Evolutionary conservation across 2,888 invertebrate genomes (phyloP), one percentile per base, ranked within the genome.

Genomic region (Polyploca ridens): DNA sequence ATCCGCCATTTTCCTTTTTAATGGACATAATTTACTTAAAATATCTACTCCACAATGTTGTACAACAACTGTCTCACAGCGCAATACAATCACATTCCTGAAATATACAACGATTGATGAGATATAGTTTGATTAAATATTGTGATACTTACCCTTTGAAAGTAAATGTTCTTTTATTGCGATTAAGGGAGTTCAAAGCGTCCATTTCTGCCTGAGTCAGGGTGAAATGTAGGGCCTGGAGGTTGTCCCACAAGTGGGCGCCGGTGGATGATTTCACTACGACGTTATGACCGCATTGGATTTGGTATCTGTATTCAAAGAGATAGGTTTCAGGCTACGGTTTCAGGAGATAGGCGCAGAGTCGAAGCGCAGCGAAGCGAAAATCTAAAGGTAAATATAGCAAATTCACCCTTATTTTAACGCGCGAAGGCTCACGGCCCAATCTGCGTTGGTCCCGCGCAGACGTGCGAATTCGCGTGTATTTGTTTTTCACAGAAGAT

Each of bases 231-330:
- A 87, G 65, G 0, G 90, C 84, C 3, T 79, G 82, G 0, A 91
- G 79, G 66, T 89, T 86, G 35, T 89, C 87, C 85, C 87, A 84
- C 65, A 92, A 59, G 70, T 82, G 88, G 8, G 70, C 75, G 0
- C 79, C 85, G 0, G 82, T 71, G 0, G 91, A 86, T 0, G 87
- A 70, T 68, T 92, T 93, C 35, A 88, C 88, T 0, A 90, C 86
- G 8, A 86, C 91, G 5, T 67, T 68, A 46, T 81, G 89, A 0
- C 84, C 86, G 0, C 76, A 68, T 6, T 85, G 79, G 0, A 92
- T 67, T 61, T 93, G 93, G 69, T 90, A 93, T 65, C 90, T 90
- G 76, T 16, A 13, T 5, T 59, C 60, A n/a, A 14, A 35, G 63
- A 57, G n/a, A 62, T 33, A 41, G n/a, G 64, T 58, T 19, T 35